Evolutionary conservation across 2,113 vertebrate genomes (phyloP).

Genomic region (Gymnogyps californianus): DNA sequence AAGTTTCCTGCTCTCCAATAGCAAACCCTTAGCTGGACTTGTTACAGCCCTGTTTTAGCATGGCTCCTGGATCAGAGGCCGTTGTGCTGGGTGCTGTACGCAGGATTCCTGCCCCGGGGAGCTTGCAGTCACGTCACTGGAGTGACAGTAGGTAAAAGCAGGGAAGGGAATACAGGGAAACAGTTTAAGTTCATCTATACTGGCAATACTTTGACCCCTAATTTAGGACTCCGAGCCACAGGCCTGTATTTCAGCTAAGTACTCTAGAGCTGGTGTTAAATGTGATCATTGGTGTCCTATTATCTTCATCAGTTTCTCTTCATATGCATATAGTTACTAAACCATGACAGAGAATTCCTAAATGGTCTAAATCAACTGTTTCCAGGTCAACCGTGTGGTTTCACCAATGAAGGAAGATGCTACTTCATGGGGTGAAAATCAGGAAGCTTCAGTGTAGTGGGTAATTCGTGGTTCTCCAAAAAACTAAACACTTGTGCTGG

Average conservation of each 20-base stretch:
- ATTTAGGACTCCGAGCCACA: neutral
- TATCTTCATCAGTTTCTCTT: neutral
- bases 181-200: neutral
- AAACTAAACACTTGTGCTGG: neutral
- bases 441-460: neutral
- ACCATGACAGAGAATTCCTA: neutral
- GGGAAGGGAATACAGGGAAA: neutral
- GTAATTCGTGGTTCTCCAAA: neutral
- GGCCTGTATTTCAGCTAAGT: neutral
- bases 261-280: neutral
- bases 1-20: neutral
- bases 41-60: too few relatives aligned
- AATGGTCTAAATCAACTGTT: neutral
- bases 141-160: neutral
- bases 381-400: neutral
- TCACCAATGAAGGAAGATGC: neutral
- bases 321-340: too few relatives aligned
- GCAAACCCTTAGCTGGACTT: neutral
- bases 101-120: neutral
- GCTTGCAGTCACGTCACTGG: neutral
- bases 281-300: fast-evolving
- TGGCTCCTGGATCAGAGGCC: neutral
- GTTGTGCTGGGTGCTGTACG: fast-evolving
- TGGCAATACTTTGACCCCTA: neutral
- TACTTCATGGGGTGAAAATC: neutral